Evolutionary conservation across 1,140 invertebrate genomes (phyloP).

Genomic region (Riptortus pedestris): DNA sequence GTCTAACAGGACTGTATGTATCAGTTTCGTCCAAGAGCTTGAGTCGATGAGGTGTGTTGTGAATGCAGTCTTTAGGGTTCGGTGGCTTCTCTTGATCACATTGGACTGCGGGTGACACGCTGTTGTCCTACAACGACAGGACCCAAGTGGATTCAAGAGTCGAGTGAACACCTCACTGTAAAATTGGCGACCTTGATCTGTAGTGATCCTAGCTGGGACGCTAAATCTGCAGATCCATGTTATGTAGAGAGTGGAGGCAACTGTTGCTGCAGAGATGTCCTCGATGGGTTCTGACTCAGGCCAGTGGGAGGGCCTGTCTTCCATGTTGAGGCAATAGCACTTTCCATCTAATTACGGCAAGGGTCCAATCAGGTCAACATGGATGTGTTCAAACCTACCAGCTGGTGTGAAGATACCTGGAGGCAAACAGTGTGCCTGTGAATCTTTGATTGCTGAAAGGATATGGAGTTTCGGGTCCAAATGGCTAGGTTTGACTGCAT

Average conservation of each 20-base stretch:
- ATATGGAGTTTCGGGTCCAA: too few species aligned
- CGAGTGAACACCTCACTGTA: constrained; percentile 35
- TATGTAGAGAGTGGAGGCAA: constrained; percentile 32
- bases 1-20: too few species aligned
- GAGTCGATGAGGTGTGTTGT: too few species aligned
- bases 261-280: constrained; percentile 34
- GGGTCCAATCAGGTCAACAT: constrained; percentile 1
- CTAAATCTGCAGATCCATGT: constrained; percentile 38
- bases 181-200: constrained; percentile 38
- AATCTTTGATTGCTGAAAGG: too few species aligned
- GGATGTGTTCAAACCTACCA: background rate
- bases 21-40: too few species aligned
- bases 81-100: too few species aligned
- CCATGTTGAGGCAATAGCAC: constrained; percentile 33
- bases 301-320: constrained; percentile 36
- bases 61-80: too few species aligned
- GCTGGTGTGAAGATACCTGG: too few species aligned
- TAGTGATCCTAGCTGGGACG: constrained; percentile 34
- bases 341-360: constrained; percentile 30
- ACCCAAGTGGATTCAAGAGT: background rate
- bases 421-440: too few species aligned
- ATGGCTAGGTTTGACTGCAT: too few species aligned
- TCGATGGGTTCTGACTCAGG: constrained; percentile 32
- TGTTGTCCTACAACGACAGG: too few species aligned
- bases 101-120: too few species aligned